These are phyloP conservation scores for Euplexia lucipara DNA, from an alignment of 2,888 invertebrate genomes.

Conservation along the genomic window DNA sequence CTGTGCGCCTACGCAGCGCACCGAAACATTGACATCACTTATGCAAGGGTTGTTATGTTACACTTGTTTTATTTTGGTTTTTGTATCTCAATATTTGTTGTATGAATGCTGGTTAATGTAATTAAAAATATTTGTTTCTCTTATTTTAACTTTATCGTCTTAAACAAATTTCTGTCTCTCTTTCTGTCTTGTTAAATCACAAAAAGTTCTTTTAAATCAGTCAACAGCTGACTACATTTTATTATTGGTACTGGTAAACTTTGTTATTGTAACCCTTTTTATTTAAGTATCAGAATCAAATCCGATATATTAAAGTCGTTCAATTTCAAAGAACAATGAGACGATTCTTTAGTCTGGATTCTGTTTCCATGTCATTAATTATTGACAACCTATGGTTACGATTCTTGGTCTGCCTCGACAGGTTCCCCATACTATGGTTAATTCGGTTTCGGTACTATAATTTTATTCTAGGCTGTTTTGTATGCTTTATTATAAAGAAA, in stretches of 20 bases:
- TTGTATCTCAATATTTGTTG: not conserved
- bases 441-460: slow-evolving; percentile 49
- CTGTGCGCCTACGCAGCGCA: slow-evolving; percentile 76
- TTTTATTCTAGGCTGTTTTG: slow-evolving; percentile 39
- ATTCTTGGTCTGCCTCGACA: slow-evolving; percentile 32
- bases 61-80: slow-evolving; percentile 33
- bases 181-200: not conserved
- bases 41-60: slow-evolving; percentile 67
- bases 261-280: not conserved
- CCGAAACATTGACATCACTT: slow-evolving; percentile 72
- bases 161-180: too few species aligned
- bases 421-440: slow-evolving; percentile 21
- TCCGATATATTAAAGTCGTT: slow-evolving; percentile 26
- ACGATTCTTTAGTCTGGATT: slow-evolving; percentile 32
- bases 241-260: not conserved
- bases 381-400: slow-evolving; percentile 44
- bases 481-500: slow-evolving; percentile 42
- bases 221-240: not conserved
- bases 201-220: not conserved
- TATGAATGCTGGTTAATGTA: not conserved
- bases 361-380: slow-evolving; percentile 47
- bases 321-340: slow-evolving; percentile 36
- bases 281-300: slow-evolving; percentile 21
- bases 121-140: not conserved
- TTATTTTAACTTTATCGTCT: not conserved